Evolutionary conservation across 2,797 vertebrate species (phyloP).

Genomic region (Gymnoscopelus braueri): DNA sequence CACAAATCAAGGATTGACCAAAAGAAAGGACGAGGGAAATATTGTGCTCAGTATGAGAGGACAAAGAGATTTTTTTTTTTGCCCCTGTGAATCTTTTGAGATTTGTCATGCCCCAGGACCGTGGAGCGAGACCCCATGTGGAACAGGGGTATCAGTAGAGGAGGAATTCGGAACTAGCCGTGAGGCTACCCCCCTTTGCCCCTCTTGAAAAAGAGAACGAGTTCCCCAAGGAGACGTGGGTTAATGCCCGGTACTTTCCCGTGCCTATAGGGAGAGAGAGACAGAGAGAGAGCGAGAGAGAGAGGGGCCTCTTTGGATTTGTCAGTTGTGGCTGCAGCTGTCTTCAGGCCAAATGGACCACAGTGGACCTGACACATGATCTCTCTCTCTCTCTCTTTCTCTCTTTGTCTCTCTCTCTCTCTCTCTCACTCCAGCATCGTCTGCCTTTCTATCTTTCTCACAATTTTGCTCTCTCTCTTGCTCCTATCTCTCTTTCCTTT

Average conservation of each 20-base stretch:
- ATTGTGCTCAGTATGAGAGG: conserved; percentile 6
- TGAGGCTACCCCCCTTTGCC: conserved; percentile 52
- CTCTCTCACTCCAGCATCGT: conserved; percentile 9
- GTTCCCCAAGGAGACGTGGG: conserved; percentile 73
- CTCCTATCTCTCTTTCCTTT: conserved; percentile 5
- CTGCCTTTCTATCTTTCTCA: conserved; percentile 53
- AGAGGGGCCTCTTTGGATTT: conserved; percentile 79
- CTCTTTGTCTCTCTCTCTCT: conserved; percentile 63
- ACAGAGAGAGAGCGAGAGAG: not conserved
- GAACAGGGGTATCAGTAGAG: conserved; percentile 36
- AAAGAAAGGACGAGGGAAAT: conserved; percentile 42
- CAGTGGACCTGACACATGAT: conserved; percentile 80
- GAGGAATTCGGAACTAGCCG: conserved; percentile 54
- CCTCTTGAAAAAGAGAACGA: conserved; percentile 28
- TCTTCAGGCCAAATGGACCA: conserved; percentile 78
- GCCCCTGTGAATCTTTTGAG: conserved; percentile 41
- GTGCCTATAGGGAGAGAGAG: conserved; percentile 53
- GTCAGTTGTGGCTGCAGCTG: conserved; percentile 82
- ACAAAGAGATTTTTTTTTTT: conserved; percentile 34
- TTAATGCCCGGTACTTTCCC: conserved; percentile 81
- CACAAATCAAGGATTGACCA: conserved; percentile 62
- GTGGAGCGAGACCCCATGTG: not conserved
- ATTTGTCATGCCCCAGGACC: conserved; percentile 44
- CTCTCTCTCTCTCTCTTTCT: conserved; percentile 63
- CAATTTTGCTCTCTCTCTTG: conserved; percentile 53